Conservation (phyloP, 2,888 invertebrate species). For the Caenorhabditis imperialis region DNA sequence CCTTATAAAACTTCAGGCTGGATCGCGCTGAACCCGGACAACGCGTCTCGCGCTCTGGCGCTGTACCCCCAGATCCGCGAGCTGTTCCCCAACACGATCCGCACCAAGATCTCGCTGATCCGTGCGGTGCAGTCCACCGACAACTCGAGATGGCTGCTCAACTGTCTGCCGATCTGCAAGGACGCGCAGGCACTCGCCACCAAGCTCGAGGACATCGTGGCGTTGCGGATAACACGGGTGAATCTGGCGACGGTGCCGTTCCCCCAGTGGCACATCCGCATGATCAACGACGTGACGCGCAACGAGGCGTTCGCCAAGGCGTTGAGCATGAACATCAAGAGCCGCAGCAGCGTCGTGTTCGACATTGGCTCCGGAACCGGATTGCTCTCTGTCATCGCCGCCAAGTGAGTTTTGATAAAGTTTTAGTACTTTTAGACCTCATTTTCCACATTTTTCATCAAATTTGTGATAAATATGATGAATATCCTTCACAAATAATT, state of each 20-base stretch:
- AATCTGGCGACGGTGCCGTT: constrained; percentile 52
- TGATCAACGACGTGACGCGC: constrained; percentile 59
- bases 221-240: constrained; percentile 22
- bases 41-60: constrained; percentile 13
- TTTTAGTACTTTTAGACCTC: too few relatives aligned
- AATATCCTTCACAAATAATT: too few relatives aligned
- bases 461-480: background rate
- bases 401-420: constrained; percentile 23
- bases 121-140: constrained; percentile 15
- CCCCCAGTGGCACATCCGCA: constrained; percentile 59
- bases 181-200: constrained; percentile 19
- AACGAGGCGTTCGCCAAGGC: constrained; percentile 28
- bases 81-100: constrained; percentile 24
- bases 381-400: constrained; percentile 53
- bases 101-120: constrained; percentile 12
- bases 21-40: constrained; percentile 15
- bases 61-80: constrained; percentile 32
- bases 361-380: constrained; percentile 64
- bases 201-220: constrained; percentile 3
- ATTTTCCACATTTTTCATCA: background rate
- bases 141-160: constrained; percentile 6
- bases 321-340: constrained; percentile 20
- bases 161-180: constrained; percentile 29
- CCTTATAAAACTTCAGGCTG: too few relatives aligned
- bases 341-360: constrained; percentile 36